phyloP scores from a whole-genome alignment of 2,113 vertebrate genomes.

The Lontra canadensis region DNA sequence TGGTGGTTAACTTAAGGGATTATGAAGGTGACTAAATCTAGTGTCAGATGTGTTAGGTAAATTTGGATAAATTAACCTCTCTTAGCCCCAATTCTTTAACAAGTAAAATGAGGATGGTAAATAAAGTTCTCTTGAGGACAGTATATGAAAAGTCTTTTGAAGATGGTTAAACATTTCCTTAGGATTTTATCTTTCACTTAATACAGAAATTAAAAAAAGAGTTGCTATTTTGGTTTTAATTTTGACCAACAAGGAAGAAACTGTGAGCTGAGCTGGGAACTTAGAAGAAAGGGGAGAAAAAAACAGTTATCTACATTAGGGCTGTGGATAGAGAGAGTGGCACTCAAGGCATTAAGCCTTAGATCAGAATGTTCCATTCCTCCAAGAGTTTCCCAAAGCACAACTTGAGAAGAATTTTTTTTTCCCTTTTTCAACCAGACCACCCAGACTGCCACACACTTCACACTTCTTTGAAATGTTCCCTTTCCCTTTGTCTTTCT shows the following conservation, averaged over 20 bases:
- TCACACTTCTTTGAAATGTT: conserved; percentile 18
- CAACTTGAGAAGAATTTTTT: background rate
- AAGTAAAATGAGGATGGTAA: conserved; percentile 34
- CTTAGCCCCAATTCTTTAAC: background rate
- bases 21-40: background rate
- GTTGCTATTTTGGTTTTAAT: conserved; percentile 21
- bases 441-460: background rate
- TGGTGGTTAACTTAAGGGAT: background rate
- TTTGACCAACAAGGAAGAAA: conserved; percentile 22
- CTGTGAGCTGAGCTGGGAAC: background rate
- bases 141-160: conserved; percentile 2
- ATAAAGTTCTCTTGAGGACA: background rate
- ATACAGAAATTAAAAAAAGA: background rate
- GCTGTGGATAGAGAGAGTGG: background rate
- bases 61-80: background rate
- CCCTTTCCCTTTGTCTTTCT: conserved; percentile 34
- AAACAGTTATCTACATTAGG: background rate
- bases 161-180: background rate
- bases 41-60: background rate
- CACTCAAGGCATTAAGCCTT: background rate
- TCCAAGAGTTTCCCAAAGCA: background rate
- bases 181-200: background rate
- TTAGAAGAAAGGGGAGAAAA: background rate
- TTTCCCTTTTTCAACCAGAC: background rate
- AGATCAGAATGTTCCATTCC: background rate